Percentiles rank a stretch among this genome's conserved stretches.
These are phyloP conservation scores for Torymus tubicola DNA, from an alignment of 2,888 invertebrate genomes.

Conservation along the genomic window DNA sequence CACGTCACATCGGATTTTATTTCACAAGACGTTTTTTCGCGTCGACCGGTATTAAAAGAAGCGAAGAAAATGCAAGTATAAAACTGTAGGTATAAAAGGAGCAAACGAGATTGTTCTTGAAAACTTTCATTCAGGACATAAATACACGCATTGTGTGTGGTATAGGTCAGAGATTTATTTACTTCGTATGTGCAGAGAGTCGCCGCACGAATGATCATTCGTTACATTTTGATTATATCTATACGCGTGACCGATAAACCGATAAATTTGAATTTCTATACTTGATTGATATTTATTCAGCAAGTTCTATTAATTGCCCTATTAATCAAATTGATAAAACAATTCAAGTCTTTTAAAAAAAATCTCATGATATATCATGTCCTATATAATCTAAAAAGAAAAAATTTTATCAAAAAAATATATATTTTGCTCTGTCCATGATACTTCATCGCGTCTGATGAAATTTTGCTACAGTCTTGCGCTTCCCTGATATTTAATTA, in stretches of 20 bases:
- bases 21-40: no score
- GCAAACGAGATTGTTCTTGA: not conserved
- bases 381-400: no score
- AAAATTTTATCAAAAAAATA: no score
- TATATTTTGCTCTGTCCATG: no score
- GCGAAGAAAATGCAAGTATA: no score
- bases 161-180: slow-evolving; percentile 11
- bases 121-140: slow-evolving; percentile 14
- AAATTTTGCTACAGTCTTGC: no score
- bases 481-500: no score
- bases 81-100: not conserved
- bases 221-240: slow-evolving; percentile 18
- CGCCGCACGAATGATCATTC: slow-evolving; percentile 14
- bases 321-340: not conserved
- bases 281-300: slow-evolving; percentile 1
- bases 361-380: no score
- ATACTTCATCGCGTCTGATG: no score
- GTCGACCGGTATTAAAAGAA: not conserved
- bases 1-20: no score
- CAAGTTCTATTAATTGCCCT: not conserved
- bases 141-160: not conserved
- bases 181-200: not conserved
- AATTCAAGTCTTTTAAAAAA: no score
- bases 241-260: slow-evolving; percentile 1
- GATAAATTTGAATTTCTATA: not conserved